phyloP scores from a whole-genome alignment of 2,797 vertebrate species.

The Sebastes oblongus region DNA sequence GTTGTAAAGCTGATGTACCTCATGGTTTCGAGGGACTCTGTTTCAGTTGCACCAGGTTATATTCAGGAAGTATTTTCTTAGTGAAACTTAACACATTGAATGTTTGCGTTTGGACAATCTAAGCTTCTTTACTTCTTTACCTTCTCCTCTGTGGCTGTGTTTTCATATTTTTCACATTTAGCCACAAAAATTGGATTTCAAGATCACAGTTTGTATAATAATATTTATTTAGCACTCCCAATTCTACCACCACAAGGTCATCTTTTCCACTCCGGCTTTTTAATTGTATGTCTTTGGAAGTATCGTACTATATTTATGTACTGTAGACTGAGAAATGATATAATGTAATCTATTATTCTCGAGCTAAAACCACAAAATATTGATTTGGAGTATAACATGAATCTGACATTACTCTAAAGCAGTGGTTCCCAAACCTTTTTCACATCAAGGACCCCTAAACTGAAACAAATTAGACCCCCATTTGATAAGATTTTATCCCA shows the following conservation, averaged over 20 bases:
- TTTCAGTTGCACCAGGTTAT: background rate
- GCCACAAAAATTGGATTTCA: background rate
- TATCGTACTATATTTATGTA: background rate
- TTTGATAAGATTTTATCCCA: too few species aligned
- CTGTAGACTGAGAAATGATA: background rate
- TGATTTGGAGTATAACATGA: too few species aligned
- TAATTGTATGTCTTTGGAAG: background rate
- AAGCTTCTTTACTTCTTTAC: background rate
- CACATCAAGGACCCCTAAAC: too few species aligned
- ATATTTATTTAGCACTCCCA: background rate
- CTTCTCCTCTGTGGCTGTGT: background rate
- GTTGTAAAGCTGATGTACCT: slow-evolving; percentile 15
- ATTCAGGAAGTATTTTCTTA: slow-evolving; percentile 5
- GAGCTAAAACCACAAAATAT: background rate
- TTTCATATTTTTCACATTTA: background rate
- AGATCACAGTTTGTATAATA: background rate
- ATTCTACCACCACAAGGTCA: background rate
- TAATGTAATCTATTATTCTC: background rate
- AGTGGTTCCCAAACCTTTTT: too few species aligned
- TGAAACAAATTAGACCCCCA: too few species aligned
- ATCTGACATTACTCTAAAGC: too few species aligned
- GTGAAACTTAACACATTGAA: slow-evolving; percentile 13
- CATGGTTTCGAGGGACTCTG: slow-evolving; percentile 5
- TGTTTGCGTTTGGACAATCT: slow-evolving; percentile 9
- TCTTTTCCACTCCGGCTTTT: background rate